Percentiles rank a stretch among this genome's conserved stretches.
phyloP scores from a whole-genome alignment of 2,113 vertebrate genomes.

The Sminthopsis crassicaudata region DNA sequence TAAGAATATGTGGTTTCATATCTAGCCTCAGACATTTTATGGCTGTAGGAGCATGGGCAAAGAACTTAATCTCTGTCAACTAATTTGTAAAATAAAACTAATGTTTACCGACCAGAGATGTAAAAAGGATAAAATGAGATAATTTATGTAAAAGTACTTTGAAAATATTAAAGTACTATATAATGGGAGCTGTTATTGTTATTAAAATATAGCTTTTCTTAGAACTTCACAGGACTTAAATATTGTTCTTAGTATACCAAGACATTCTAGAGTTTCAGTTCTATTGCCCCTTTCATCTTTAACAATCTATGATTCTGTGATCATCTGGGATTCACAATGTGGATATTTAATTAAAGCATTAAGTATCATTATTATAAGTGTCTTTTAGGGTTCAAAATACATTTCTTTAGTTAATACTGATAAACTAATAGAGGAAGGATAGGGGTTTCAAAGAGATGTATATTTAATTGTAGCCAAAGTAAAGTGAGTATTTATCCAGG shows the following conservation, averaged over 20 bases:
- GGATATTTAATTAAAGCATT: neutral
- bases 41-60: neutral
- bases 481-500: neutral
- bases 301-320: neutral
- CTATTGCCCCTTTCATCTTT: neutral
- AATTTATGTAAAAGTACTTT: neutral
- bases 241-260: neutral
- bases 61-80: neutral
- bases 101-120: neutral
- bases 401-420: neutral
- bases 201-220: neutral
- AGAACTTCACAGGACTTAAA: neutral
- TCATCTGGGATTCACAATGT: neutral
- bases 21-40: neutral
- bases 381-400: neutral
- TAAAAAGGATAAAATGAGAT: neutral
- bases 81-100: neutral
- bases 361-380: neutral
- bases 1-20: neutral
- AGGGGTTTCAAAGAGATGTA: neutral
- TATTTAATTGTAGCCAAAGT: neutral
- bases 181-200: neutral
- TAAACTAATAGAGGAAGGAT: neutral
- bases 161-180: neutral
- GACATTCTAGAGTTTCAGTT: neutral